Percentiles rank a stretch among this genome's conserved stretches.
These are phyloP conservation scores for Diarsia dahlii DNA, from an alignment of 2,888 invertebrate genomes.

Conservation along the genomic window DNA sequence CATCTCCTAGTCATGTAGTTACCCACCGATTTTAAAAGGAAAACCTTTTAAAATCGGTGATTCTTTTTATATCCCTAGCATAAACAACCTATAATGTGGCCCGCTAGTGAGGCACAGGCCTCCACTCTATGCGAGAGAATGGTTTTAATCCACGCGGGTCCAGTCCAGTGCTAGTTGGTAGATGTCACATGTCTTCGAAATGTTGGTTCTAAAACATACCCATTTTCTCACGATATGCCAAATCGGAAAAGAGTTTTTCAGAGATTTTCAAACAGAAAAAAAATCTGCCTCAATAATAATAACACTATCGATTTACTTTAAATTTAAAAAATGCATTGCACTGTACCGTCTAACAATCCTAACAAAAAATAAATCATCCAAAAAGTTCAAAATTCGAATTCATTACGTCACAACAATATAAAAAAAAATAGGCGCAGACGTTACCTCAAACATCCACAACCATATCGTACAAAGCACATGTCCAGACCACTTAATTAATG, in stretches of 20 bases:
- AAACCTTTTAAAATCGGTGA: not conserved
- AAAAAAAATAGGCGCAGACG: conserved; percentile 52
- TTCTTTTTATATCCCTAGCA: not conserved
- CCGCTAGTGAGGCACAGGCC: too few relatives aligned
- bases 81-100: too few relatives aligned
- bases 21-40: too few relatives aligned
- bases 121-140: too few relatives aligned
- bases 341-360: not conserved
- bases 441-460: conserved; percentile 56
- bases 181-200: too few relatives aligned
- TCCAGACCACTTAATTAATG: conserved; percentile 84
- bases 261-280: not conserved
- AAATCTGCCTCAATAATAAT: too few relatives aligned
- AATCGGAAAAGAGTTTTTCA: not conserved
- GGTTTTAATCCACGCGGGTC: too few relatives aligned
- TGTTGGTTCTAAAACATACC: too few relatives aligned
- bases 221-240: too few relatives aligned
- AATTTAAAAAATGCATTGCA: not conserved
- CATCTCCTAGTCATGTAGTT: too few relatives aligned
- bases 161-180: too few relatives aligned
- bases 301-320: too few relatives aligned
- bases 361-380: not conserved
- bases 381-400: conserved; percentile 25
- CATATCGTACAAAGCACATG: conserved; percentile 51
- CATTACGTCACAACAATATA: conserved; percentile 48